A percentile compares a stretch with the other conserved stretches of the same genome.
These are phyloP conservation scores for Nothobranchius kuhntae DNA, from an alignment of 2,113 vertebrate species.

Conservation along the genomic window DNA sequence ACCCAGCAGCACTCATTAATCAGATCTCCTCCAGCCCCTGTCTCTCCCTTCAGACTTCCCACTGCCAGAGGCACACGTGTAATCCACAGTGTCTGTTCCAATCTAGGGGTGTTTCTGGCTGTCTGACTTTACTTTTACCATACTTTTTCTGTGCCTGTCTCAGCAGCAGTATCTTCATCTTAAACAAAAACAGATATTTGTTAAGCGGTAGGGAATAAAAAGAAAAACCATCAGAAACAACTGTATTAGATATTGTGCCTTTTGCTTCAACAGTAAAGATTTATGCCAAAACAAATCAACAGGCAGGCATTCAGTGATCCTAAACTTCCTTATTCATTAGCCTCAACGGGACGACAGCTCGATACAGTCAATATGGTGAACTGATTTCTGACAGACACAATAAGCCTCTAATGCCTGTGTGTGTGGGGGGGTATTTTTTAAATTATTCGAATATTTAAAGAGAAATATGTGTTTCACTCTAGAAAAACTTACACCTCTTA, in stretches of 20 bases:
- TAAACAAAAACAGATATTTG: too few relatives aligned
- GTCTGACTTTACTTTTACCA: too few relatives aligned
- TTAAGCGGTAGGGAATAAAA: too few relatives aligned
- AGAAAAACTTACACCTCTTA: too few relatives aligned
- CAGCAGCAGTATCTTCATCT: too few relatives aligned
- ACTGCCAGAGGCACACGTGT: slow-evolving; percentile 34
- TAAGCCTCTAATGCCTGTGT: too few relatives aligned
- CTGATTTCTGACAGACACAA: slow-evolving; percentile 7
- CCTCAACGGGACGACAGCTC: slow-evolving; percentile 56
- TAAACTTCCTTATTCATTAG: slow-evolving; percentile 58
- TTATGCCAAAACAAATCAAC: slow-evolving; percentile 65
- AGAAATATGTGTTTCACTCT: too few relatives aligned
- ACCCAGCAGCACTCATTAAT: slow-evolving; percentile 81
- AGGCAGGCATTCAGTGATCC: slow-evolving; percentile 41
- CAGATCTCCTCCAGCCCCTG: slow-evolving; percentile 45
- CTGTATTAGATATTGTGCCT: too few relatives aligned
- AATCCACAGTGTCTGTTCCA: slow-evolving; percentile 13
- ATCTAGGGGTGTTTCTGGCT: neutral
- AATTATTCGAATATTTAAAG: too few relatives aligned
- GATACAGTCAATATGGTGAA: slow-evolving; percentile 74
- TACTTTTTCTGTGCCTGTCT: too few relatives aligned
- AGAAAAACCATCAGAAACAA: too few relatives aligned
- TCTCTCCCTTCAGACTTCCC: slow-evolving; percentile 52
- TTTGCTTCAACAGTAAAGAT: slow-evolving; percentile 38
- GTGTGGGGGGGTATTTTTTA: too few relatives aligned